phyloP scores from a whole-genome alignment of 2,113 vertebrate species.

The Anolis sagrei region DNA sequence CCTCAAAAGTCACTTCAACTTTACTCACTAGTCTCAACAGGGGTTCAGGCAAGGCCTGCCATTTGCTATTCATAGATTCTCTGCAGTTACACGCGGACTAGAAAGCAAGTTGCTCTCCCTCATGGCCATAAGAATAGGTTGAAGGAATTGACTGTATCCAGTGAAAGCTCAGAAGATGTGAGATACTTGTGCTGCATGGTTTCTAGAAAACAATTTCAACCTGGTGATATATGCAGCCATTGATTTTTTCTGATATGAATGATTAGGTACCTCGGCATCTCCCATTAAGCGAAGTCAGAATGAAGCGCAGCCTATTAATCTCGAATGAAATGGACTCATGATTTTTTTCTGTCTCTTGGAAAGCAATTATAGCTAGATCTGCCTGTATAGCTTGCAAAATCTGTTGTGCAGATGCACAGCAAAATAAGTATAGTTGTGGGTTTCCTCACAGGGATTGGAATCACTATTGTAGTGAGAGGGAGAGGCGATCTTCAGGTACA shows the following conservation, averaged over 20 bases:
- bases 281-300: conserved; percentile 11
- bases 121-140: neutral
- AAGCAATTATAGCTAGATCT: conserved; percentile 14
- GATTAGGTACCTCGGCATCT: conserved; percentile 19
- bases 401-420: neutral
- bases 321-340: conserved; percentile 14
- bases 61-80: neutral
- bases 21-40: no score
- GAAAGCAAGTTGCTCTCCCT: neutral
- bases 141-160: neutral
- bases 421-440: neutral
- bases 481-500: neutral
- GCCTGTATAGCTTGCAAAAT: neutral
- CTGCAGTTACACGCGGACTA: neutral
- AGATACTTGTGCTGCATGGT: neutral
- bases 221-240: conserved; percentile 5
- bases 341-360: neutral
- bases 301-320: neutral
- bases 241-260: conserved; percentile 21
- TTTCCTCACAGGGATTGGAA: no score
- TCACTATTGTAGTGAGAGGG: no score
- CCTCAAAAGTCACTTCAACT: no score
- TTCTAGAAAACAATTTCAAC: neutral
- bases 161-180: neutral
- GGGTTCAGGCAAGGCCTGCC: no score